Evolutionary conservation across 2,888 invertebrate genomes (phyloP).

Genomic region (Cantharis lateralis): DNA sequence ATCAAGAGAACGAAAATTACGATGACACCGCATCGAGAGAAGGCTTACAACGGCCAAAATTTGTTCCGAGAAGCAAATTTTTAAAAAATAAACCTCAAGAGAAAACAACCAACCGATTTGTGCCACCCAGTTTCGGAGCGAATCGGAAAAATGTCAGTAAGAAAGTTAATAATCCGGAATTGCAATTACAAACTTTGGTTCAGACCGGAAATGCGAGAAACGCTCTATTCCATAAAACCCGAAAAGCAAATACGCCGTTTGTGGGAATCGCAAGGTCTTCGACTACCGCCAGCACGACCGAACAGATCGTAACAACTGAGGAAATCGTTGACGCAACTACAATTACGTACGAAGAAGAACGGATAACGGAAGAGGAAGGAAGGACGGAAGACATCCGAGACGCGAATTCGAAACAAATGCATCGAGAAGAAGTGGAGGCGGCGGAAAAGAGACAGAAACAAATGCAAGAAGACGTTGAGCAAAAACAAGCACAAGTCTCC

Average conservation of each 20-base stretch:
- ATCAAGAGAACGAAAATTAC: neutral
- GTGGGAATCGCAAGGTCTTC: conserved; percentile 36
- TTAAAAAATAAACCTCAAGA: neutral
- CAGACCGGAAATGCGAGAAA: conserved; percentile 32
- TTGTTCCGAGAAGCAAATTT: neutral
- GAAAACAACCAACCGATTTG: neutral
- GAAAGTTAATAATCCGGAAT: conserved; percentile 1
- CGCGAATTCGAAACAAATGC: neutral
- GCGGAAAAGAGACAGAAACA: neutral
- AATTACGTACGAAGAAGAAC: neutral
- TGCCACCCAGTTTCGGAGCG: neutral
- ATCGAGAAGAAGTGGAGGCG: neutral
- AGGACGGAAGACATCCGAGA: neutral
- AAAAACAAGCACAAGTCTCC: neutral
- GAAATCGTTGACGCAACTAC: neutral
- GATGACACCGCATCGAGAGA: neutral
- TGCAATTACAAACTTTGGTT: neutral
- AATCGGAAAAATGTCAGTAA: neutral
- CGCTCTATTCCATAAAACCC: conserved; percentile 45
- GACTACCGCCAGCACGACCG: conserved; percentile 40
- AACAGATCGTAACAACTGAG: neutral
- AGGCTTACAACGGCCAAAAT: neutral
- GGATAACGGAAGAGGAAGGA: neutral
- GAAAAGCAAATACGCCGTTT: conserved; percentile 50
- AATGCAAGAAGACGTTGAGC: neutral